Evolutionary conservation across 2,113 vertebrate species (phyloP), one percentile per base, ranked within the genome.

Genomic region (Herpetotheres cachinnans): DNA sequence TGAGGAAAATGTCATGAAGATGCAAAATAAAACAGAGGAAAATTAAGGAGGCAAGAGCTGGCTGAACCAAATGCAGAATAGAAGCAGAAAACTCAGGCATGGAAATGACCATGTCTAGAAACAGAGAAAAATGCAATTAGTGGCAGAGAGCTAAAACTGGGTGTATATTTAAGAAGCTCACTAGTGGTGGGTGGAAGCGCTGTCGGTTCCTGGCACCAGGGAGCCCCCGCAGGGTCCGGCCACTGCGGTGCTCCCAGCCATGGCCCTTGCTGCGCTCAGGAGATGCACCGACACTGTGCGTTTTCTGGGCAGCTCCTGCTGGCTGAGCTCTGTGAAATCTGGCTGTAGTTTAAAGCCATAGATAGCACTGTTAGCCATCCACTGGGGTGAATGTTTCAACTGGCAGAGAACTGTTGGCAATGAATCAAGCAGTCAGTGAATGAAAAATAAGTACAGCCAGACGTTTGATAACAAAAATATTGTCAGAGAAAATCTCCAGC

Each of bases 391-490:
- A 90, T 90, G 46, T 80, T 97, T 94, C 89, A 78, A 77, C 86
- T 91, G 89, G 86, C 96, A 89, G 69, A 81, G 47, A 71, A 84
- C 13, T 0, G 1, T 50, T 89, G 94, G 86, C 95, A 91, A 65
- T 62, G 89, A 91, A 89, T 88, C 93, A 95, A 82, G 50, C 30
- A 89, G 73, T 61, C 86, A 82, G 66, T 69, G 86, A 79, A 84
- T 73, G 86, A 93, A 87, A 95, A 96, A 91, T 72, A 89, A 91
- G 49, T 30, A 52, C 54, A 92, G 29, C 16, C 91, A 95, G 78
- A 34, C 6, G 8, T 90, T 66, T 97, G 96, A 77, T 84, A 93
- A 87, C 50, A 89, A 85, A 96, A 96, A 79, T 77, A 94, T 82
- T 95, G 91, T 93, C 89, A 89, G 74, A 70, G 69, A 84, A 88